Evolutionary conservation across 2,113 vertebrate species (phyloP).

Genomic region (Bubo blakistoni): DNA sequence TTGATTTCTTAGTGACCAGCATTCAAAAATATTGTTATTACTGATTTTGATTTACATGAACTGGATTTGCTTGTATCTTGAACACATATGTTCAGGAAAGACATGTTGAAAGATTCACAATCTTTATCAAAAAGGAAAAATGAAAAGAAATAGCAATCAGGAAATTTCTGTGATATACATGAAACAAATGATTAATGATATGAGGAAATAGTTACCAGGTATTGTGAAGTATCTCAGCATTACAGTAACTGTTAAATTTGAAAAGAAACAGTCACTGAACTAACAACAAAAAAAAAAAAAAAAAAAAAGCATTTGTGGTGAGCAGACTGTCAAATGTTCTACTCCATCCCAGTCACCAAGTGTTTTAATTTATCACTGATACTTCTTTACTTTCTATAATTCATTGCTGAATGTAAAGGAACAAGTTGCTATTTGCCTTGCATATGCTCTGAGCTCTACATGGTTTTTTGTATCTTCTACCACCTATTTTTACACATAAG

Average conservation of each 20-base stretch:
- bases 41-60: not conserved
- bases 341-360: not conserved
- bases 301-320: not conserved
- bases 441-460: not conserved
- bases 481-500: not conserved
- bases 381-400: not conserved
- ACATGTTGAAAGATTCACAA: not conserved
- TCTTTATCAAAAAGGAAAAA: slow-evolving; percentile 67
- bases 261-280: not conserved
- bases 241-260: not conserved
- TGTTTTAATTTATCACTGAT: not conserved
- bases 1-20: slow-evolving; percentile 29
- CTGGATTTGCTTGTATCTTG: not conserved
- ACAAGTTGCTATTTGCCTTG: not conserved
- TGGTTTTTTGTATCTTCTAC: not conserved
- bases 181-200: slow-evolving; percentile 55
- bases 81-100: slow-evolving; percentile 20
- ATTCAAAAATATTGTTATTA: not conserved
- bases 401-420: not conserved
- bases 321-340: not conserved
- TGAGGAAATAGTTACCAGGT: not conserved
- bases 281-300: not conserved
- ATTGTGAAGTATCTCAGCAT: slow-evolving; percentile 3
- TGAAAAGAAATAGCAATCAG: slow-evolving; percentile 66
- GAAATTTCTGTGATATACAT: slow-evolving; percentile 59